Conservation (phyloP, 2,888 invertebrate genomes). For the Drepanosiphum platanoidis region DNA sequence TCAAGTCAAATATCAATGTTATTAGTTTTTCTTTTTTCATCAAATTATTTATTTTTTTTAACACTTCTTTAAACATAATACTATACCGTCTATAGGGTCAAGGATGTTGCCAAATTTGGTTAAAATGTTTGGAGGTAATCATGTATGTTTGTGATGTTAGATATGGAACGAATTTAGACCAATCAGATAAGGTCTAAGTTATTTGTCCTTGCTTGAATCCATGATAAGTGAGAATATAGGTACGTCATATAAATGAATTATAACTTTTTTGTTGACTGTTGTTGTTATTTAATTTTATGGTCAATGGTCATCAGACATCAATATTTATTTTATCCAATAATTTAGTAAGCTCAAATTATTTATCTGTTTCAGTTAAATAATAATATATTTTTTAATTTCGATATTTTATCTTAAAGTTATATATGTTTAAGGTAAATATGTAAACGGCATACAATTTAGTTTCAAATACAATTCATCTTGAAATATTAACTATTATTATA, state of each 20-base stretch:
- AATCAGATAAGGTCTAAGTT: constrained; percentile 45
- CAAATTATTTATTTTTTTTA: no score
- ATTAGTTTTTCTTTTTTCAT: no score
- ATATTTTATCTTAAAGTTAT: background rate
- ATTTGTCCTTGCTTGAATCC: constrained; percentile 53
- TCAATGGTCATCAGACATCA: background rate
- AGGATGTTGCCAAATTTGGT: constrained; percentile 50
- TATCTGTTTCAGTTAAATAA: no score
- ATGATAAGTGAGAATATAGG: constrained; percentile 55
- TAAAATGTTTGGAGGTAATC: constrained; percentile 24
- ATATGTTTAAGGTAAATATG: background rate
- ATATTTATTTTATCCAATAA: background rate
- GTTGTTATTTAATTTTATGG: background rate
- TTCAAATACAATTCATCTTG: background rate
- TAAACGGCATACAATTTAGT: background rate
- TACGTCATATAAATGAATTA: constrained; percentile 42
- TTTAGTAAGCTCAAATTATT: background rate
- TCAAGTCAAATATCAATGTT: no score
- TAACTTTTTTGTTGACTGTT: constrained; percentile 1
- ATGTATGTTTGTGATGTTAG: constrained; percentile 10
- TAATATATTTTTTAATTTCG: no score
- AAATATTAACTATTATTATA: background rate
- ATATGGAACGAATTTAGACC: constrained; percentile 53
- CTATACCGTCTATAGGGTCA: no score
- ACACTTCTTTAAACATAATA: no score